Conservation (phyloP, 1,140 invertebrate species). For the Solenopsis fugax region DNA sequence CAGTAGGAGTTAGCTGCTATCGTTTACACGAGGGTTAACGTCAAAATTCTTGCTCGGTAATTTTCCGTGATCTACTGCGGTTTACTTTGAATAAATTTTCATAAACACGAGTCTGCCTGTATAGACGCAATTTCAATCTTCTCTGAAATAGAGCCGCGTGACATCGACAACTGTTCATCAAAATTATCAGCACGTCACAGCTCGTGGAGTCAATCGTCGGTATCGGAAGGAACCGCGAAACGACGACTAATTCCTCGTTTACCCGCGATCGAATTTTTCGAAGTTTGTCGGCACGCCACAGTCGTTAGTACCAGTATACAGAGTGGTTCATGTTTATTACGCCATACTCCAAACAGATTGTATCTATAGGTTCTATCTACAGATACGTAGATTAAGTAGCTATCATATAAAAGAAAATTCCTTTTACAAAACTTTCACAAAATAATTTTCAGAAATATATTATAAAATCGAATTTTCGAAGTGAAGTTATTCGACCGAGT, state of each 20-base stretch:
- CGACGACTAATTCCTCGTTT: constrained; percentile 32
- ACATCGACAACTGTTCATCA: not conserved
- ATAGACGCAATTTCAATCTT: not conserved
- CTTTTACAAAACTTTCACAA: not conserved
- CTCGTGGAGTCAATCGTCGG: constrained; percentile 21
- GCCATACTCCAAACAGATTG: not conserved
- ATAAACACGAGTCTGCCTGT: not conserved
- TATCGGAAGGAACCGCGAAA: constrained; percentile 29
- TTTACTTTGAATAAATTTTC: constrained; percentile 17
- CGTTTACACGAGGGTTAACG: not conserved
- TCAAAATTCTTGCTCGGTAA: constrained; percentile 13
- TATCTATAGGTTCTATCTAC: not conserved
- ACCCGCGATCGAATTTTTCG: constrained; percentile 66
- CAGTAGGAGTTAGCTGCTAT: constrained; percentile 17
- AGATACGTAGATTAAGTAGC: not conserved
- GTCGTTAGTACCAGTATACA: constrained; percentile 9
- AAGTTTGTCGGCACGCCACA: constrained; percentile 76
- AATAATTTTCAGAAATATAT: not conserved
- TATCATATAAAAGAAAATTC: not conserved
- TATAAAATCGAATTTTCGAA: too few relatives aligned
- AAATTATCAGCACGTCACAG: constrained; percentile 35
- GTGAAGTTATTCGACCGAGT: too few relatives aligned
- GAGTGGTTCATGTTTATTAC: constrained; percentile 4
- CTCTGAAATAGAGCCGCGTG: constrained; percentile 3
- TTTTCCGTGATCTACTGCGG: not conserved